These are phyloP conservation scores for Cladopsammia gracilis DNA, from an alignment of 64 coral and sea anemone species.

Conservation along the genomic window DNA sequence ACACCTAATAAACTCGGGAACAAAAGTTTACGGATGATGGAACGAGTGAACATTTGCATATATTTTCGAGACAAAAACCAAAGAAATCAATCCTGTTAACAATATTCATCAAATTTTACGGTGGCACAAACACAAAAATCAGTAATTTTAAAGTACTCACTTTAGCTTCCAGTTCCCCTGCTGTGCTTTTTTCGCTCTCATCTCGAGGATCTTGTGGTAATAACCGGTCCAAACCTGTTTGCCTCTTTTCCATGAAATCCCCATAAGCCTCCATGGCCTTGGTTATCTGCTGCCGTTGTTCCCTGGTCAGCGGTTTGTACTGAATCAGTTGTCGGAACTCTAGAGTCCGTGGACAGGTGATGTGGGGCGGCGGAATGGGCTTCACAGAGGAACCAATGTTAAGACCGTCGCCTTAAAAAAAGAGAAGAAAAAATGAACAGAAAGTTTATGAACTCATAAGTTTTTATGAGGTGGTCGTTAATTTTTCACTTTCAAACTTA, in stretches of 20 bases:
- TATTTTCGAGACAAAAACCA: no score
- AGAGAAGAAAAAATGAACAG: neutral
- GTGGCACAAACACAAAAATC: no score
- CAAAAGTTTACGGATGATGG: no score
- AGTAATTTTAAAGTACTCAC: slow-evolving; percentile 38
- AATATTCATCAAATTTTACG: no score
- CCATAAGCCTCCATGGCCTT: slow-evolving; percentile 80
- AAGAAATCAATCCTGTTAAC: no score
- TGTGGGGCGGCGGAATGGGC: slow-evolving; percentile 15
- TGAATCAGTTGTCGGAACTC: slow-evolving; percentile 89
- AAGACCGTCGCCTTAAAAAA: slow-evolving; percentile 68
- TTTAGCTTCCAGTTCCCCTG: slow-evolving; percentile 73
- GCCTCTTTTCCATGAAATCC: slow-evolving; percentile 76
- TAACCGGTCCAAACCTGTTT: slow-evolving; percentile 68
- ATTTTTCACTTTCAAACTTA: no score
- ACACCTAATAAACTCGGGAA: no score
- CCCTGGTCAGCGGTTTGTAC: slow-evolving; percentile 75
- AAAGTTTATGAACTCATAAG: neutral
- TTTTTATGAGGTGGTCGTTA: no score
- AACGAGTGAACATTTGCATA: no score
- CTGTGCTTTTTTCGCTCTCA: slow-evolving; percentile 75
- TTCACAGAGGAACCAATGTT: slow-evolving; percentile 81
- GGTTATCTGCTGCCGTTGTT: slow-evolving; percentile 65
- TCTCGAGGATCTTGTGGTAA: slow-evolving; percentile 89
- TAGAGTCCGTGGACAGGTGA: slow-evolving; percentile 82